Conservation (phyloP, 2,797 vertebrate genomes). For the Epinephelus awoara region DNA sequence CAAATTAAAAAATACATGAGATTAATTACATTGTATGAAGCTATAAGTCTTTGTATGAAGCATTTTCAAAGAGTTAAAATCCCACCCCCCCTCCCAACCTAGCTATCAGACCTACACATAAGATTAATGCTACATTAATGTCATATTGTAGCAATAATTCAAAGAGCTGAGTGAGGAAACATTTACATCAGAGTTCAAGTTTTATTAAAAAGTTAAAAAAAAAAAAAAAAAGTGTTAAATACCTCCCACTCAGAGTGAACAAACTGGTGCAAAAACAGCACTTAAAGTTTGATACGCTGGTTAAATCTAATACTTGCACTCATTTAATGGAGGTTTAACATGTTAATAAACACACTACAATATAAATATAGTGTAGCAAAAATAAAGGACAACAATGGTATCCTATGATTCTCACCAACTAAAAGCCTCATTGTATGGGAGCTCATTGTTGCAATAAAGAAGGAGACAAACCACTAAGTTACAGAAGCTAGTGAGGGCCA, state of each 20-base stretch:
- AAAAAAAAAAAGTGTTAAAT: accelerated
- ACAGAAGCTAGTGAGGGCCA: not conserved
- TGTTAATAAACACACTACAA: not conserved
- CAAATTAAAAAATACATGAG: constrained; percentile 2
- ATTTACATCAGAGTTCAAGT: not conserved
- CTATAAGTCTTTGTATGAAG: not conserved
- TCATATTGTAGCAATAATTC: not conserved
- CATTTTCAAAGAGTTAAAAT: not conserved
- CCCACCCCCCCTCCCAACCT: not conserved
- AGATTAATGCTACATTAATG: not conserved
- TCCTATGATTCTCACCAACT: no score
- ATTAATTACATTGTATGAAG: not conserved
- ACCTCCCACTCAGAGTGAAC: not conserved
- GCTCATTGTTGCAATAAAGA: not conserved
- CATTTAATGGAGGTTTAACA: not conserved
- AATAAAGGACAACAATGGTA: no score
- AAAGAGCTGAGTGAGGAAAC: not conserved
- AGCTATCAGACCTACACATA: not conserved
- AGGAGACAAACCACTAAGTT: not conserved
- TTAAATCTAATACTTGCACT: not conserved
- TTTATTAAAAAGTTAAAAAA: not conserved
- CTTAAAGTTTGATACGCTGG: not conserved
- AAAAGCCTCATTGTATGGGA: not conserved
- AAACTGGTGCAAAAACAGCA: not conserved
- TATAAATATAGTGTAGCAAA: not conserved